Evolutionary conservation across 1,140 invertebrate species (phyloP).

Genomic region (Trichonephila inaurata): DNA sequence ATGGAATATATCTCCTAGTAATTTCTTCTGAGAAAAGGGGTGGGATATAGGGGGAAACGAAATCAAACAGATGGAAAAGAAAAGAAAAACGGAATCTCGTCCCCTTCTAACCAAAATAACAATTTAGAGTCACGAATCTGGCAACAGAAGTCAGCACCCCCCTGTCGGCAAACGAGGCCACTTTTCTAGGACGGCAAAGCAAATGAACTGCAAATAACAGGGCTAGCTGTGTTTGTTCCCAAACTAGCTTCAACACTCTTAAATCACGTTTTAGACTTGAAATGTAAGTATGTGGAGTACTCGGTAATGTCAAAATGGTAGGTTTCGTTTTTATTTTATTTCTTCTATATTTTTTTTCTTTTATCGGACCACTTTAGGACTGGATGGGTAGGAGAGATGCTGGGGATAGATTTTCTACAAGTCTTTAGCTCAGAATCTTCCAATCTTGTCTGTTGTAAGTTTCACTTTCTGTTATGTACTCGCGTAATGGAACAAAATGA

Average conservation of each 20-base stretch:
- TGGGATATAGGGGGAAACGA: background rate
- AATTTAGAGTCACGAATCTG: constrained; percentile 73
- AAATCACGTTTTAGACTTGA: constrained; percentile 74
- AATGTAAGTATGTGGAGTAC: constrained; percentile 69
- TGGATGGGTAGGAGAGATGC: constrained; percentile 22
- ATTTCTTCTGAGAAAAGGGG: constrained; percentile 40
- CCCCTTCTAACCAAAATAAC: constrained; percentile 69
- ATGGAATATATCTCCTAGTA: constrained; percentile 39
- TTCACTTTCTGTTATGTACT: background rate
- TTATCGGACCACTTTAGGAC: constrained; percentile 58
- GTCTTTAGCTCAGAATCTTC: constrained; percentile 20
- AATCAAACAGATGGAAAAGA: constrained; percentile 61
- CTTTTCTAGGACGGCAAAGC: constrained; percentile 67
- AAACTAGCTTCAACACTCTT: constrained; percentile 74
- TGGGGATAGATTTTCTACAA: constrained; percentile 59
- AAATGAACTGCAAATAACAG: constrained; percentile 76
- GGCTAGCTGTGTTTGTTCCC: constrained; percentile 66
- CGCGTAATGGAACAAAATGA: background rate
- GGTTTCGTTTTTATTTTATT: constrained; percentile 53
- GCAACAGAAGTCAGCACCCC: constrained; percentile 68
- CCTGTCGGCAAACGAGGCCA: constrained; percentile 69
- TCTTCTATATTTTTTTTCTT: constrained; percentile 19
- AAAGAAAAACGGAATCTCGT: constrained; percentile 32
- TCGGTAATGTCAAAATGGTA: constrained; percentile 74
- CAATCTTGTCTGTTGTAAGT: background rate